phyloP scores from a whole-genome alignment of 2,113 vertebrate species.

The Plotosus lineatus region DNA sequence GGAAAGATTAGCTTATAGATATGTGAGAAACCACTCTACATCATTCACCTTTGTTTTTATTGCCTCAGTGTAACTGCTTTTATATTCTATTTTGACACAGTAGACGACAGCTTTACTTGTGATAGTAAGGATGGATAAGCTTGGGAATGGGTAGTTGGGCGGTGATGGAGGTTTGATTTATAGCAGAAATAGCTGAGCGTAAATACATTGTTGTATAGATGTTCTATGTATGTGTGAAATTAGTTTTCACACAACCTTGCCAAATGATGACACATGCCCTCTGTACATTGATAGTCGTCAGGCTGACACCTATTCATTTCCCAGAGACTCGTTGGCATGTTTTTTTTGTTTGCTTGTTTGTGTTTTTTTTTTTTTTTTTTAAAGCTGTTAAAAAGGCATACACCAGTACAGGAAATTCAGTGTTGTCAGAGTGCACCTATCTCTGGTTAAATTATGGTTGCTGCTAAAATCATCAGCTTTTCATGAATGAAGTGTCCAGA shows the following conservation, averaged over 20 bases:
- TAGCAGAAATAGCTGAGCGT: conserved; percentile 15
- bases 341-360: too few species aligned
- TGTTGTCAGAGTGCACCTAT: conserved; percentile 18
- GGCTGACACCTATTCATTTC: conserved; percentile 49
- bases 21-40: conserved; percentile 5
- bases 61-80: conserved; percentile 24
- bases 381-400: conserved; percentile 61
- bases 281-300: conserved; percentile 51
- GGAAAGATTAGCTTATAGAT: background rate
- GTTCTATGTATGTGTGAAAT: conserved; percentile 41
- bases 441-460: background rate
- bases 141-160: background rate
- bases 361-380: too few species aligned
- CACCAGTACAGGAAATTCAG: conserved; percentile 54
- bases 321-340: conserved; percentile 38
- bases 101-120: background rate
- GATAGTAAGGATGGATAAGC: conserved; percentile 17
- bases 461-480: conserved; percentile 11
- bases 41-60: conserved; percentile 1
- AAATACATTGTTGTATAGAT: conserved; percentile 17
- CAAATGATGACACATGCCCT: conserved; percentile 37
- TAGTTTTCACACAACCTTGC: conserved; percentile 52
- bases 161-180: background rate
- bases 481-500: conserved; percentile 24
- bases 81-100: conserved; percentile 5